Evolutionary conservation across 2,797 vertebrate genomes (phyloP).

Genomic region (Darevskia nairensis): DNA sequence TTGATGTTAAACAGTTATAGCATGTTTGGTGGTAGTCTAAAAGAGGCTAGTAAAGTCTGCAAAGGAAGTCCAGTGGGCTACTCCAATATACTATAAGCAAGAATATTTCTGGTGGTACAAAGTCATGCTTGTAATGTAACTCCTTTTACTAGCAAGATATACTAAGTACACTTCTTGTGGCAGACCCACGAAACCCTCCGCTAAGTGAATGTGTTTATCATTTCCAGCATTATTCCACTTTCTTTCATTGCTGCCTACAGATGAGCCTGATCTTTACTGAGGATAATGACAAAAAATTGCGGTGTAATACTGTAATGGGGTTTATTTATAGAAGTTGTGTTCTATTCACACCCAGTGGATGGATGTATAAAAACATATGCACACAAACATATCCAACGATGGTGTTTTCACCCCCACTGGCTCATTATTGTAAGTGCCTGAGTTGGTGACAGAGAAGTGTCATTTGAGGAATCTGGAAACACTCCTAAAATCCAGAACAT

Average conservation of each 20-base stretch:
- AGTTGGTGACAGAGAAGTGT: constrained; percentile 66
- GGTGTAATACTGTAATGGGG: constrained; percentile 71
- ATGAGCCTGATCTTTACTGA: constrained; percentile 67
- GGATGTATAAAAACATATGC: constrained; percentile 40
- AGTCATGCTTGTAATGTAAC: rapidly evolving
- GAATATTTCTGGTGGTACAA: rapidly evolving
- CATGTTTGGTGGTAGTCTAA: neutral
- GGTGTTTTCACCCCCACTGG: constrained; percentile 25
- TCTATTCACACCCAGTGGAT: constrained; percentile 61
- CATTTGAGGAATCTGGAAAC: constrained; percentile 66
- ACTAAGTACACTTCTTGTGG: neutral
- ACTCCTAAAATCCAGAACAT: constrained; percentile 54
- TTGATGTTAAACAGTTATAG: neutral
- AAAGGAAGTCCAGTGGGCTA: neutral
- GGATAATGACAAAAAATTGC: constrained; percentile 72
- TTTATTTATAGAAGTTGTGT: constrained; percentile 73
- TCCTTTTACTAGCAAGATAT: neutral
- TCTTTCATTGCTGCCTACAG: constrained; percentile 60
- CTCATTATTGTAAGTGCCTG: constrained; percentile 67
- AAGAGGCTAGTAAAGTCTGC: neutral
- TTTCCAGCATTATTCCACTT: constrained; percentile 60
- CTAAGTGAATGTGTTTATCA: constrained; percentile 48
- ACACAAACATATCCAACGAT: constrained; percentile 14
- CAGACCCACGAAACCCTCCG: constrained; percentile 1
- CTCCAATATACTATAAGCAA: neutral